Base-by-base conservation (phyloP, 2,113 vertebrate genomes). In the Zosterops borbonicus region DNA sequence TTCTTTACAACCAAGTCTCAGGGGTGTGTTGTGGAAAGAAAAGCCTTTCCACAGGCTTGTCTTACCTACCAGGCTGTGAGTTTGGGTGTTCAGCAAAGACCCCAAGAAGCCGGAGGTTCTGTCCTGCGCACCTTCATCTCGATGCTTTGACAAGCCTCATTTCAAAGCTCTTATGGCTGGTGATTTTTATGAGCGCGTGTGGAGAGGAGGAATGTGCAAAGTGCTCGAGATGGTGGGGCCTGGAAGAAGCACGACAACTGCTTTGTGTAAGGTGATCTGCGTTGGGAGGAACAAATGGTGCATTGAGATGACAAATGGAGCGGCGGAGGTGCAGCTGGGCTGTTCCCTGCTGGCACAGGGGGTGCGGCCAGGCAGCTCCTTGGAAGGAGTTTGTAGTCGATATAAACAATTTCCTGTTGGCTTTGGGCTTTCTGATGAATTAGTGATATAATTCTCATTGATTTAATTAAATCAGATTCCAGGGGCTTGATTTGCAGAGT, bases 301-400 rank as follows among this genome's bases (percentile, higher is more conserved):
- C 86, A 13, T 4, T 85, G 75, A 56, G 94, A 82, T 97, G 96
- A 93, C 95, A 95, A 95, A 96, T 94, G 94, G 88, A 75, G 92
- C 73, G 9, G 65, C 33, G 4, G 91, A 80, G 86, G 65, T 88
- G 71, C 88, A 93, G 92, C 91, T 92, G 94, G 83, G 89, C 68
- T 87, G 60, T 25, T 84, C 24, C 1, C 5, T 9, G 76, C 22
- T 21, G 46, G 39, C 39, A 39, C 39, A 39, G 0, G 86, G 58
- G 92, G 56, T 33, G 24, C 46, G 0, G 7, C 44, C 2, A 9
- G 39, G 80, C 12, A 4, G 84, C 79, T 94, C 39, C 7, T 2
- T 41, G 82, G 42, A 68, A 79, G 52, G 87, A n/a, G 31, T 91
- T 68, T 28, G 44, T 19, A 27, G 74, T 91, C 91, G 20, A 41